These are phyloP conservation scores for Leptopterna dolabrata DNA, from an alignment of 2,888 invertebrate genomes.

Conservation along the genomic window DNA sequence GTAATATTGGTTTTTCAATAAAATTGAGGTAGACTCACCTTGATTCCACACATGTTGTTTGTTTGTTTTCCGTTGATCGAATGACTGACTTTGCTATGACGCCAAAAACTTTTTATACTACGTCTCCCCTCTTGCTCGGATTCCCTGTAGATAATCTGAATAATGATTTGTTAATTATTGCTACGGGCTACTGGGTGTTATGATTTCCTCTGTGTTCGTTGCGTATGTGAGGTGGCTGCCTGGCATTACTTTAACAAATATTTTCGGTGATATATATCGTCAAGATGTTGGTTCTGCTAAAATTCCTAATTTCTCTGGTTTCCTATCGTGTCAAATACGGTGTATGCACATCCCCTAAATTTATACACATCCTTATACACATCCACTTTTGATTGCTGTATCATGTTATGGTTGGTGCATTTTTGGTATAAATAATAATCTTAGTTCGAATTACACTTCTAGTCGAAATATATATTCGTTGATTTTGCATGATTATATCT, in stretches of 20 bases:
- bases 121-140: not conserved
- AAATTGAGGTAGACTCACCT: not conserved
- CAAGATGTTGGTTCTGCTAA: too few relatives aligned
- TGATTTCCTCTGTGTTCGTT: not conserved
- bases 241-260: not conserved
- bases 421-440: too few relatives aligned
- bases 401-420: too few relatives aligned
- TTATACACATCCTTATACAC: too few relatives aligned
- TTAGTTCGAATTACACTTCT: too few relatives aligned
- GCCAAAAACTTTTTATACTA: not conserved
- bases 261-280: not conserved
- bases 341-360: too few relatives aligned
- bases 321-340: too few relatives aligned
- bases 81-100: constrained; percentile 14
- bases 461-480: too few relatives aligned
- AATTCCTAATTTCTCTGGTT: too few relatives aligned
- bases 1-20: too few relatives aligned
- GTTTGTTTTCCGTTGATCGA: constrained; percentile 1
- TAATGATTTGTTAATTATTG: constrained; percentile 4
- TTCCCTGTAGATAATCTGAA: not conserved
- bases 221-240: not conserved
- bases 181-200: constrained; percentile 15
- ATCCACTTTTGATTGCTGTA: too few relatives aligned
- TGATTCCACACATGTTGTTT: constrained; percentile 29
- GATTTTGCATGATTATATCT: too few relatives aligned